These are phyloP conservation scores for Melanostoma scalare DNA, from an alignment of 2,888 invertebrate species.

Conservation along the genomic window DNA sequence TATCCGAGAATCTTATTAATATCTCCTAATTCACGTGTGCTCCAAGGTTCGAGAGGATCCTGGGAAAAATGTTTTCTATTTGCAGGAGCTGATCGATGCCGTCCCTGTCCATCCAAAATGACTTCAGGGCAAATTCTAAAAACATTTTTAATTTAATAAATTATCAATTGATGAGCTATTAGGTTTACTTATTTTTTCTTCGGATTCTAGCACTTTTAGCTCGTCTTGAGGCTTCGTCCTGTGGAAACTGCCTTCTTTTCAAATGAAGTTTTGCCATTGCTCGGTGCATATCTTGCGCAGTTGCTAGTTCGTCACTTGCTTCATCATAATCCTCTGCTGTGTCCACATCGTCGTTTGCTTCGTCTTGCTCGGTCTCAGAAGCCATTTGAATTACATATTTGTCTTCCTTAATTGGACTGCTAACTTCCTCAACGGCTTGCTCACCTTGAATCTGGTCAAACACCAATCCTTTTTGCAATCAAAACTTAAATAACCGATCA, in stretches of 20 bases:
- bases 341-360: slow-evolving; percentile 74
- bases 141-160: slow-evolving; percentile 1
- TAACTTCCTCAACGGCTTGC: slow-evolving; percentile 24
- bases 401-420: slow-evolving; percentile 46
- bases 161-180: no score
- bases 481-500: neutral
- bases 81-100: slow-evolving; percentile 78
- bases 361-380: slow-evolving; percentile 79
- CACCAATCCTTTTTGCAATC: neutral
- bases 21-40: slow-evolving; percentile 86
- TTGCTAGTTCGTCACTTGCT: slow-evolving; percentile 79
- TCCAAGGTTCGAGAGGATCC: slow-evolving; percentile 89
- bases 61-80: slow-evolving; percentile 82
- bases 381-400: slow-evolving; percentile 76
- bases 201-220: slow-evolving; percentile 79
- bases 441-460: slow-evolving; percentile 1
- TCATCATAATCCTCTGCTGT: slow-evolving; percentile 26
- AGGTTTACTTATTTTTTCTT: slow-evolving; percentile 78
- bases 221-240: slow-evolving; percentile 78
- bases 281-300: slow-evolving; percentile 80
- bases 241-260: slow-evolving; percentile 78
- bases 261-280: slow-evolving; percentile 81
- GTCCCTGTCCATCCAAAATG: slow-evolving; percentile 77
- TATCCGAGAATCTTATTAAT: slow-evolving; percentile 87
- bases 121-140: slow-evolving; percentile 79